phyloP scores from a whole-genome alignment of 2,888 invertebrate species.

The Onchidella celtica region DNA sequence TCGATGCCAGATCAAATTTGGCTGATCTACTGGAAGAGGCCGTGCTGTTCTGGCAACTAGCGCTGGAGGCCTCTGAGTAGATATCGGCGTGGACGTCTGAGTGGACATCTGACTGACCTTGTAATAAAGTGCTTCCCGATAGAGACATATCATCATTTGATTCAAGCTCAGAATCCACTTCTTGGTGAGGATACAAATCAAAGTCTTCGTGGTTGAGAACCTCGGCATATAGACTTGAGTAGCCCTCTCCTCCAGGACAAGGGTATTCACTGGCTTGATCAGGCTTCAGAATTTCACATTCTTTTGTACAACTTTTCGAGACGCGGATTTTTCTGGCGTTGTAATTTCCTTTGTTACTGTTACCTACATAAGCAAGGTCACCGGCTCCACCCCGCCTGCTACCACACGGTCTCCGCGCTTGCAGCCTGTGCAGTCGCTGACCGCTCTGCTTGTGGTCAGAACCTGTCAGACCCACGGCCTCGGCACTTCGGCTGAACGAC shows the following conservation, averaged over 20 bases:
- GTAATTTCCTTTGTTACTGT: background rate
- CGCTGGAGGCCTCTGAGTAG: too few relatives aligned
- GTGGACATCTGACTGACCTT: too few relatives aligned
- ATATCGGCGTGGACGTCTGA: too few relatives aligned
- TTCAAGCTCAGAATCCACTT: background rate
- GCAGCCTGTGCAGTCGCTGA: slow-evolving; percentile 15
- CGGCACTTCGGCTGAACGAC: background rate
- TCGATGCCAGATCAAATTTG: too few relatives aligned
- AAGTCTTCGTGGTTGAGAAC: slow-evolving; percentile 10
- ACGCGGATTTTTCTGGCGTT: background rate
- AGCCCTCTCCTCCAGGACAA: too few relatives aligned
- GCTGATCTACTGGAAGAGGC: too few relatives aligned
- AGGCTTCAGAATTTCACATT: slow-evolving; percentile 18
- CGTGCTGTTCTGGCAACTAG: too few relatives aligned
- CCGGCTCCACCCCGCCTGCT: background rate
- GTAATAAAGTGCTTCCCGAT: slow-evolving; percentile 23
- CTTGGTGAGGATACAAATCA: background rate
- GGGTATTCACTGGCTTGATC: background rate
- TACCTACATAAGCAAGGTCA: background rate
- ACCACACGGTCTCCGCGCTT: background rate
- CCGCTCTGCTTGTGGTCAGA: background rate
- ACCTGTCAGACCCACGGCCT: background rate
- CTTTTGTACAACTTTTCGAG: slow-evolving; percentile 38
- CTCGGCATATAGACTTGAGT: slow-evolving; percentile 24
- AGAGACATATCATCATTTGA: background rate